Evolutionary conservation across 2,797 vertebrate genomes (phyloP), one percentile per base, ranked within the genome.

Genomic region (Telmatherina bonti): DNA sequence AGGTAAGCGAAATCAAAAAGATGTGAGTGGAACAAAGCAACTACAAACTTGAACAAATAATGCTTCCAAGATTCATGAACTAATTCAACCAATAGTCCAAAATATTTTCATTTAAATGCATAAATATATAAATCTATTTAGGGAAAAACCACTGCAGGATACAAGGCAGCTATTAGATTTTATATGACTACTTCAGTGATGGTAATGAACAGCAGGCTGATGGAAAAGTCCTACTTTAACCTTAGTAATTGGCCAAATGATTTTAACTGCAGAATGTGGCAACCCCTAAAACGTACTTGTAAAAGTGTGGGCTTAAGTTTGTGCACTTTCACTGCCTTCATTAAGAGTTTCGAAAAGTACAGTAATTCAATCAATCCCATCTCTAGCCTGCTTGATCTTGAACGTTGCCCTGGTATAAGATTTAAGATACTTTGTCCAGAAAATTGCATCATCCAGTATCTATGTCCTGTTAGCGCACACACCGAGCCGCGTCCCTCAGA

Each of bases 141-240:
- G 16, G 8, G 27, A 27, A 22, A 26, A 82, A 64, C 67, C 69
- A 76, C 61, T 70, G 70, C 49, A 76, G 55, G 43, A 78, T 35
- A 38, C 62, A 56, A 62, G 31, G 43, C 7, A 22, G 27, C 59
- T 26, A 62, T 67, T 59, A 70, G 58, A 73, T 41, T 77, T 84
- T 64, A 72, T 15, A 64, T 26, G 69, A 24, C 33, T 57, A 58
- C 53, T 47, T 35, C 18, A 36, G 12, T 16, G 16, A 60, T 69
- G 31, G 51, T 79, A 81, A 82, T 66, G 22, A 85, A 79, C 67
- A 74, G 22, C 76, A 78, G 54, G 68, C 59, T 57, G 30, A 69
- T 59, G 56, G 57, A 83, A 81, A 71, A 20, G 33, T 24, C 65
- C 33, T 53, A 59, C 65, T 58, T 79, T 57, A 66, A 79, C 59